Base-by-base conservation (phyloP, 1,140 invertebrate genomes). In the Acromyrmex charruanus region DNA sequence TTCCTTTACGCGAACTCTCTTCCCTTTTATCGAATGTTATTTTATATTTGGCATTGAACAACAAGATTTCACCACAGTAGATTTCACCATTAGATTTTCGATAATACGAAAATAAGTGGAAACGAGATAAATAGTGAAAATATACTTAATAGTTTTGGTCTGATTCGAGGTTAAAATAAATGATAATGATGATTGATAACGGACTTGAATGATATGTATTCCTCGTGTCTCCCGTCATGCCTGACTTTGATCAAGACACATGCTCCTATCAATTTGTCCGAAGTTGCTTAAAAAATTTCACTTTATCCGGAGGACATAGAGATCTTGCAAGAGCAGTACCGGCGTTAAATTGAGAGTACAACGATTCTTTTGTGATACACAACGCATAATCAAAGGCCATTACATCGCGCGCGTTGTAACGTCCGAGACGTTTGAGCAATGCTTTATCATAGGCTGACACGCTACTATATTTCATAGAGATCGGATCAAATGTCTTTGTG, bases 291-390 rank as follows among this genome's bases (percentile, higher is more conserved):
- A 68, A 68, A 31, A 35, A 16, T 53, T 16, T 3, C 39, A 21
- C 7, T 66, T 65, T 79, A 66, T 51, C 77, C 44, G 44, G 12
- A 68, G 18, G 28, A 80, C 61, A 80, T 66, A 66, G 18, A 79
- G 28, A 66, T 51, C 10, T 65, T 65, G 18, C 53, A 55, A 21
- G 9, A 72, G 25, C 16, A 25, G 12, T 12, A 18, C 6, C 10
- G n/a, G 14, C 14, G 44, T 31, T 12, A 55, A 28, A 51, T 35
- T 71, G 7, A 28, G 21, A 28, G 31, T 44, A 21, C 53, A 44
- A 77, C 18, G 25, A 75, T 79, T 80, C 80, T 44, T 77, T n/a
- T 88, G 18, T 59, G 84, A 87, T 63, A 77, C 21, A 49, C 18
- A 53, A n/a, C 14, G 58, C 21, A 53, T 51, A 66, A 88, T 85